Evolutionary conservation across 2,888 invertebrate species (phyloP).

Genomic region (Diarsia mendica): DNA sequence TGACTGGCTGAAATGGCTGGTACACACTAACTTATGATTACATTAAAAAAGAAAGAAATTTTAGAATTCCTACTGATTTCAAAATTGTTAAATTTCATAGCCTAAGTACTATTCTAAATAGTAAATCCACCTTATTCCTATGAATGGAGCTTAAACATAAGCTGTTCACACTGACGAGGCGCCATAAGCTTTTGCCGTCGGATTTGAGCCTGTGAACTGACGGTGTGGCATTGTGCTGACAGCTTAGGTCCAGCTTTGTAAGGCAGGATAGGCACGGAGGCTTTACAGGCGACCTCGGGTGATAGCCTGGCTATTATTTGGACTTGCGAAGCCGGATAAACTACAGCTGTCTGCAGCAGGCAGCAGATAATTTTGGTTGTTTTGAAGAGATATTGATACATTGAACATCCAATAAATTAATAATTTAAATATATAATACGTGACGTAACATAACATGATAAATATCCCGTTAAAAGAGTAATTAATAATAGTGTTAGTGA

Average conservation of each 20-base stretch:
- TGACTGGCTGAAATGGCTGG: no score
- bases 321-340: neutral
- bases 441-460: no score
- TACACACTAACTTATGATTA: no score
- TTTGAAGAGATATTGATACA: neutral
- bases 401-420: no score
- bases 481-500: no score
- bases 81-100: no score
- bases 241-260: slow-evolving; percentile 38
- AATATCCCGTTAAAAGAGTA: no score
- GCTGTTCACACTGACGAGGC: slow-evolving; percentile 1
- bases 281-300: slow-evolving; percentile 1
- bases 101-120: no score
- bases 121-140: neutral
- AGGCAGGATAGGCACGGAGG: neutral
- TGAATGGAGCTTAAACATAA: neutral
- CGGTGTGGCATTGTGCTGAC: slow-evolving; percentile 19
- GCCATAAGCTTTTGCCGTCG: slow-evolving; percentile 9
- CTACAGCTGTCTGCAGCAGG: neutral
- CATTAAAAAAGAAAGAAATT: no score
- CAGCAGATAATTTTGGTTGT: neutral
- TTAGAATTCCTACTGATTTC: no score
- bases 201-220: slow-evolving; percentile 18
- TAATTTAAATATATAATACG: no score
- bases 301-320: slow-evolving; percentile 4